phyloP scores from a whole-genome alignment of 1,140 invertebrate species.

The Eulimnadia texana region DNA sequence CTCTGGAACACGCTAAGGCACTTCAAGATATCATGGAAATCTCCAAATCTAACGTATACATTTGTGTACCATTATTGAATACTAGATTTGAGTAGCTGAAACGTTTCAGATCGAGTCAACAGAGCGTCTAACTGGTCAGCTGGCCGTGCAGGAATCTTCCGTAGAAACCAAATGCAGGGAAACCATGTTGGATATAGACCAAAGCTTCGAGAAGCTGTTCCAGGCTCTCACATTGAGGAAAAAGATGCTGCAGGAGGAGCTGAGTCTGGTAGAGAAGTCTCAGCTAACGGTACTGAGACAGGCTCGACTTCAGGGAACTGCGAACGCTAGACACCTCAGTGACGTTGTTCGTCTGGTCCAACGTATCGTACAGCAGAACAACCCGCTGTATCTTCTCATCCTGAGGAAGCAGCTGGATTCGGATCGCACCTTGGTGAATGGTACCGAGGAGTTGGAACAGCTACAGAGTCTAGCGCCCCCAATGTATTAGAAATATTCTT shows the following conservation, averaged over 20 bases:
- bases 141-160: background rate
- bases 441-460: background rate
- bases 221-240: background rate
- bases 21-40: conserved; percentile 30
- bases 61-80: background rate
- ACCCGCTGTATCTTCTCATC: background rate
- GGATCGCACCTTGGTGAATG: background rate
- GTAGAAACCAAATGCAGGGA: background rate
- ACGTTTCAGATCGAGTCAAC: background rate
- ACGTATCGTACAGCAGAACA: background rate
- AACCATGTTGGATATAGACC: background rate
- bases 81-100: background rate
- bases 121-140: background rate
- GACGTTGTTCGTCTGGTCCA: background rate
- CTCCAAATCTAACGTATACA: conserved; percentile 28
- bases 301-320: background rate
- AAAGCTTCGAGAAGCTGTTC: background rate
- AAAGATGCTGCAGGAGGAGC: background rate
- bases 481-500: background rate
- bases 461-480: background rate
- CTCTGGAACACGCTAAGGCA: conserved; percentile 31
- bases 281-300: background rate
- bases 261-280: background rate
- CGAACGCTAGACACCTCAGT: background rate
- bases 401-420: background rate